Conservation (phyloP, 2,113 vertebrate species). For the Oceanites oceanicus region DNA sequence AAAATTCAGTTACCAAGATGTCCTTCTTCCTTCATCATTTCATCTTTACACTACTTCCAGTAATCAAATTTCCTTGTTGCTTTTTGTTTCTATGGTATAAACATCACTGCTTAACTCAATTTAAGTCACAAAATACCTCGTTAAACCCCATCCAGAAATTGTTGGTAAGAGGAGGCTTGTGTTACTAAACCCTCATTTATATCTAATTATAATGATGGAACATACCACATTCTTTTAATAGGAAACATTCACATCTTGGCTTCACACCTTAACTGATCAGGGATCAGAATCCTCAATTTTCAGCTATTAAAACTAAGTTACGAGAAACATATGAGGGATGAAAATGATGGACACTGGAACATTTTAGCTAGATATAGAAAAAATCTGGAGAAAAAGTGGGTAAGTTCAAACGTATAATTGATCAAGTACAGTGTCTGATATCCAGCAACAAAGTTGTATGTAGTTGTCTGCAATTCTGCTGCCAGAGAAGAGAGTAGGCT, state of each 20-base stretch:
- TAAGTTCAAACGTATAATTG: background rate
- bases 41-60: background rate
- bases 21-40: background rate
- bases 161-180: background rate
- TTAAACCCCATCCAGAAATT: background rate
- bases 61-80: background rate
- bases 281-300: background rate
- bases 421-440: background rate
- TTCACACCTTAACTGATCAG: conserved; percentile 1
- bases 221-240: background rate
- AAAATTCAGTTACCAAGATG: background rate
- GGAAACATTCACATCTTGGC: background rate
- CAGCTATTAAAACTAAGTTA: background rate
- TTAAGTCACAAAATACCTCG: background rate
- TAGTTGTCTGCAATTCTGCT: background rate
- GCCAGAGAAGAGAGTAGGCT: background rate
- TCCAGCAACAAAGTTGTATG: background rate
- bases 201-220: background rate
- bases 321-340: background rate
- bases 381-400: background rate
- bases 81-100: background rate
- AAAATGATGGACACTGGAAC: background rate
- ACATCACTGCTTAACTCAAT: background rate
- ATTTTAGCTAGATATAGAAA: background rate
- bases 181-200: background rate